Evolutionary conservation across 2,113 vertebrate genomes (phyloP), one percentile per base, ranked within the genome.

Genomic region (Cryptotis parvus): DNA sequence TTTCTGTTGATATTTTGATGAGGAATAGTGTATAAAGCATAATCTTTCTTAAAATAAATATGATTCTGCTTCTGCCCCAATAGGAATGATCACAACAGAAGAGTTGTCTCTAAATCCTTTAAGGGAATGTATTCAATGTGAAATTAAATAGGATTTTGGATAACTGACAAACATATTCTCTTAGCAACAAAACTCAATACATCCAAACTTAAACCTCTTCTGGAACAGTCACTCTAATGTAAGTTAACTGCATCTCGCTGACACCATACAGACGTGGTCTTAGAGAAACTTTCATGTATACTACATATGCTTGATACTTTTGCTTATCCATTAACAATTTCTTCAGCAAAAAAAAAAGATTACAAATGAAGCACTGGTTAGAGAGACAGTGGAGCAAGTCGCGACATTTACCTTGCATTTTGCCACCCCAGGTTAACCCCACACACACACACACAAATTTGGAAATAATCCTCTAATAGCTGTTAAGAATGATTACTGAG

Each of bases 91-190:
- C 66, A 83, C 69, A 91, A 90, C 33, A 87, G 86, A 92, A 93
- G 90, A 91, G 68, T 27, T 43, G 84, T 84, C 88, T 89, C 84
- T 93, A 79, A 80, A 83, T 86, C 83, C 80, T 95, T 92, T 76
- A 86, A 73, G 41, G 52, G 15, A 93, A 93, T 69, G 92, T 86
- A 86, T 84, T 94, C 92, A 88, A 77, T 86, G 89, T 96, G 92
- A 96, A 96, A 96, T 96, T 95, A 86, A 94, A 95, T 90, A 86
- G 95, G 94, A 95, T 7, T 70, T 89, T 49, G 74, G 96, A 95
- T 96, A 96, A 73, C 18, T 29, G 84, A 90, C 72, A 82, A 91
- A 89, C 7, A 33, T 63, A 93, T 91, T 52, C 33, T 88, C 43
- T 90, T 49, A 72, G 39, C 88, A 88, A 76, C 27, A 43, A 74